Conservation (phyloP, 2,113 vertebrate genomes). For the Tinamus guttatus region DNA sequence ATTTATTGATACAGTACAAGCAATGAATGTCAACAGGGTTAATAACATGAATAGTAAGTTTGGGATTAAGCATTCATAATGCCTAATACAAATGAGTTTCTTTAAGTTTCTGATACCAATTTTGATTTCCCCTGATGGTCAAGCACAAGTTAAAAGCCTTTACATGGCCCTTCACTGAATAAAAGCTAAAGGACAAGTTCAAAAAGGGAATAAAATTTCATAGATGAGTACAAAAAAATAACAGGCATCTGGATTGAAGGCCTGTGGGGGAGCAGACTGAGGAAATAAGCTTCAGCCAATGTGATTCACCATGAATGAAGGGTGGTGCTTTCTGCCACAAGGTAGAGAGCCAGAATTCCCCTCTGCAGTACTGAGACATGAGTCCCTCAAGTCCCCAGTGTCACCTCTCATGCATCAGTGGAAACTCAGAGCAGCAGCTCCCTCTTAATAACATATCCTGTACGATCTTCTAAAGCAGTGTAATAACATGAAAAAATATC, state of each 20-base stretch:
- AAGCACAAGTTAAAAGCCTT: slow-evolving; percentile 54
- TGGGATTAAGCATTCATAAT: slow-evolving; percentile 56
- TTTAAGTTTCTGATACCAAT: slow-evolving; percentile 60
- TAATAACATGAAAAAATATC: neutral
- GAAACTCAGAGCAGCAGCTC: neutral
- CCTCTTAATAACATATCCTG: neutral
- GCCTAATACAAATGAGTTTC: slow-evolving; percentile 39
- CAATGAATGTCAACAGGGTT: slow-evolving; percentile 43
- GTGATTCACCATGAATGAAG: neutral
- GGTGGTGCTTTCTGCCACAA: neutral
- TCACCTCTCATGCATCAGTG: neutral
- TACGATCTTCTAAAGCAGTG: neutral
- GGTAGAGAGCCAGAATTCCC: neutral
- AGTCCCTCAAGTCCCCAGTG: neutral
- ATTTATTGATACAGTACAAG: neutral
- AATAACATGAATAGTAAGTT: slow-evolving; percentile 30
- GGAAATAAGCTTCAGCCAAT: neutral
- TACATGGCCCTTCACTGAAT: slow-evolving; percentile 47
- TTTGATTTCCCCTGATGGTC: slow-evolving; percentile 63
- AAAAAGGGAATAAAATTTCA: slow-evolving; percentile 3
- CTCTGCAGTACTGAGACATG: rapidly evolving
- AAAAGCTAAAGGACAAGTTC: slow-evolving; percentile 25
- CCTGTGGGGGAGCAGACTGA: rapidly evolving
- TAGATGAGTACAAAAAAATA: neutral
- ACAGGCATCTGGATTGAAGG: neutral